Evolutionary conservation across 2,797 vertebrate genomes (phyloP).

Genomic region (Onychomys torridus): DNA sequence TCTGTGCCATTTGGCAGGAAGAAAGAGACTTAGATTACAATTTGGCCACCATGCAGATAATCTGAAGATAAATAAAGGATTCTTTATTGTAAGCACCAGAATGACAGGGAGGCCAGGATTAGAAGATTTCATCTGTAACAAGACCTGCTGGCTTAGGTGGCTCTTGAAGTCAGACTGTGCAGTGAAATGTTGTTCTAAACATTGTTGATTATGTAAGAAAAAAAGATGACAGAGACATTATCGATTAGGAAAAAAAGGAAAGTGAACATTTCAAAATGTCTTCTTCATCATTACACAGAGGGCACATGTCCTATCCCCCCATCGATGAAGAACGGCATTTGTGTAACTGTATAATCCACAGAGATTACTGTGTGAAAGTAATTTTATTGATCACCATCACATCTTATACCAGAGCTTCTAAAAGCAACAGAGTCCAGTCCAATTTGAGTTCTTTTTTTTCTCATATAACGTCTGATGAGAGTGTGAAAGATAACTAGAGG

Average conservation of each 20-base stretch:
- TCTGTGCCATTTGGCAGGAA: constrained; percentile 72
- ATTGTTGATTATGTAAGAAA: constrained; percentile 57
- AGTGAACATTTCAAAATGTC: constrained; percentile 40
- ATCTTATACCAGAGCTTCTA: constrained; percentile 33
- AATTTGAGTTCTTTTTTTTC: constrained; percentile 57
- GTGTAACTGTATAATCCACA: constrained; percentile 11
- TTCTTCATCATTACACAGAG: constrained; percentile 47
- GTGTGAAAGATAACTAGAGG: constrained; percentile 56
- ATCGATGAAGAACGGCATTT: constrained; percentile 35
- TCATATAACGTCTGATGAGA: constrained; percentile 16
- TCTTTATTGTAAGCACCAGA: constrained; percentile 71
- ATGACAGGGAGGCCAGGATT: constrained; percentile 51
- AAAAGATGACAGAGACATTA: constrained; percentile 21
- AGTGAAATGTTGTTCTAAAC: constrained; percentile 53
- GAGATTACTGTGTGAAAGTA: constrained; percentile 35
- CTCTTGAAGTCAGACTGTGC: constrained; percentile 34
- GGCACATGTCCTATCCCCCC: constrained; percentile 1
- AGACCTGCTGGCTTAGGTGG: constrained; percentile 57
- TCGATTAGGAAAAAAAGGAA: not conserved
- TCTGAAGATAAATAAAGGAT: constrained; percentile 77
- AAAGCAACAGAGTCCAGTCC: constrained; percentile 37
- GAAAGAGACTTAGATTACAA: constrained; percentile 73
- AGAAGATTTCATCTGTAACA: constrained; percentile 69
- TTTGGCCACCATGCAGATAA: constrained; percentile 75
- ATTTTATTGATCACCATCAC: constrained; percentile 34